Percentiles rank a stretch among this genome's conserved stretches.
Conservation (phyloP, 2,797 vertebrate species). For the Carcharodon carcharias region DNA sequence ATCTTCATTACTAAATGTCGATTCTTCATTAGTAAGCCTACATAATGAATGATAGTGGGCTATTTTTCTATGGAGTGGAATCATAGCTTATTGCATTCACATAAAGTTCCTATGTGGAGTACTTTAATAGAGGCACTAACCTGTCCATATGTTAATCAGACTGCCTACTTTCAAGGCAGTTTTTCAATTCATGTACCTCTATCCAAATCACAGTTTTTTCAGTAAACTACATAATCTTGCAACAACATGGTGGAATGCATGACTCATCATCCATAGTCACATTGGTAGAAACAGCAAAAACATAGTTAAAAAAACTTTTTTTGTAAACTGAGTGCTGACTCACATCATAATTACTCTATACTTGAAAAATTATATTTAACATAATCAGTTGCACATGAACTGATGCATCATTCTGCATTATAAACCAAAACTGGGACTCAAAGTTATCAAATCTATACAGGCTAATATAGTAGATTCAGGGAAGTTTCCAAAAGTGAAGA, state of each 20-base stretch:
- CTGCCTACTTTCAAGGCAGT: background rate
- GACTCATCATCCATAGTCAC: slow-evolving; percentile 14
- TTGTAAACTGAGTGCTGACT: background rate
- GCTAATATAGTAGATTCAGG: slow-evolving; percentile 60
- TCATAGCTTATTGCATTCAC: background rate
- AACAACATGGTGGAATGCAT: slow-evolving; percentile 20
- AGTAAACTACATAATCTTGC: slow-evolving; percentile 29
- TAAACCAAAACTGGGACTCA: background rate
- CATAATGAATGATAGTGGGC: background rate
- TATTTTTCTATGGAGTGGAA: background rate
- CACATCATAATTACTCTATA: background rate
- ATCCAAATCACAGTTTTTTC: background rate
- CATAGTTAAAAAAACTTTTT: background rate
- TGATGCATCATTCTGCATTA: background rate
- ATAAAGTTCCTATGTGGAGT: background rate
- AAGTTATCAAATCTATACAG: slow-evolving; percentile 55
- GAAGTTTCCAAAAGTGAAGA: slow-evolving; percentile 60
- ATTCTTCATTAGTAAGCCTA: background rate
- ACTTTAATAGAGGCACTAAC: background rate
- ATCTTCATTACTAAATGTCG: background rate
- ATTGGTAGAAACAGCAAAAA: background rate
- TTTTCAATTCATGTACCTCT: background rate
- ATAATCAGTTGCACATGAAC: background rate
- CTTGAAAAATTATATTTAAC: background rate
- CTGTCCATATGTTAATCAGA: background rate